Evolutionary conservation across 2,888 invertebrate genomes (phyloP).

Genomic region (Hypsopygia costalis): DNA sequence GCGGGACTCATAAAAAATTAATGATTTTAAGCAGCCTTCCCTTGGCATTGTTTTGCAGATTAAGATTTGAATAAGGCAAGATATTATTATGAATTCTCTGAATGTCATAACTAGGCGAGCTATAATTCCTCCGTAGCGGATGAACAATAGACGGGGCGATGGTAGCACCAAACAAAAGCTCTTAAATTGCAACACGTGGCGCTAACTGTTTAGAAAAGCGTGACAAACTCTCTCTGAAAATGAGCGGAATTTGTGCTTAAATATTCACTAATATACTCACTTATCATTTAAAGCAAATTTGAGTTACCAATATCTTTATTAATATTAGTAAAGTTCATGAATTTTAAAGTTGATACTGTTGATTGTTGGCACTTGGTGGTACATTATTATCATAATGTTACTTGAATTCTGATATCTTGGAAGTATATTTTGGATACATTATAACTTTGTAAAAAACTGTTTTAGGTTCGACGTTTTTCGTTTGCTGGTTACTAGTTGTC

Average conservation of each 20-base stretch:
- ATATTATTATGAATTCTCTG: conserved; percentile 11
- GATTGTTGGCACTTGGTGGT: no score
- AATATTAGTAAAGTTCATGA: no score
- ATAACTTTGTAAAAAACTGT: no score
- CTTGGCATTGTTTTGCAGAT: conserved; percentile 7
- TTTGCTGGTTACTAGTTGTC: no score
- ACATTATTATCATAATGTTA: no score
- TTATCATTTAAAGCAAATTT: conserved; percentile 8
- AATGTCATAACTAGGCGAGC: conserved; percentile 1
- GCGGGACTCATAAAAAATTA: background rate
- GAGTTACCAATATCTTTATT: conserved; percentile 1
- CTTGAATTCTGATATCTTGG: no score
- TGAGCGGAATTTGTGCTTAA: background rate
- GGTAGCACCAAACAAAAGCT: conserved; percentile 3
- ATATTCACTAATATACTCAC: no score
- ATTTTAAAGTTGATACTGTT: no score
- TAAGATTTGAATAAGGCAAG: conserved; percentile 9
- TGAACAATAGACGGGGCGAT: background rate
- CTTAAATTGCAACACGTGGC: conserved; percentile 7
- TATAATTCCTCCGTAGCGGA: background rate
- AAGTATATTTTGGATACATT: no score
- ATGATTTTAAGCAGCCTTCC: background rate
- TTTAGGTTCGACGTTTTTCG: no score
- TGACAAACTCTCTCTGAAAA: conserved; percentile 8
- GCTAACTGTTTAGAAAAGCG: conserved; percentile 4